A percentile compares a stretch with the other conserved stretches of the same genome.
phyloP scores from a whole-genome alignment of 2,797 vertebrate genomes.

The Pangasius macronema region DNA sequence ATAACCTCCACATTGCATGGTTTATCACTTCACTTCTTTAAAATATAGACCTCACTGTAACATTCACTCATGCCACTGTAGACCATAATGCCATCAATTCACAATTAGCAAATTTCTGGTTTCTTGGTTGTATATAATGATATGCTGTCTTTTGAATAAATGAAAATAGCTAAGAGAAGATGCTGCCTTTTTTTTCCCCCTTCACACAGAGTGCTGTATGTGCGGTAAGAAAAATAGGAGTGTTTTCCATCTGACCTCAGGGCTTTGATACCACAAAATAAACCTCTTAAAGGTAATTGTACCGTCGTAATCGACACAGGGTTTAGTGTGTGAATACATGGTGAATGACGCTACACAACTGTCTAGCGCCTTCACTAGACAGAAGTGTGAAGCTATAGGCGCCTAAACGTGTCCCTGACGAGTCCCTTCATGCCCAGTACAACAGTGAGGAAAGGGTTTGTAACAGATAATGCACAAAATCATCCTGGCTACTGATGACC shows the following conservation, averaged over 20 bases:
- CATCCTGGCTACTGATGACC: too few relatives aligned
- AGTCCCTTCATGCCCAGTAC: neutral
- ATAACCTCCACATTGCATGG: constrained; percentile 26
- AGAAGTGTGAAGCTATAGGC: neutral
- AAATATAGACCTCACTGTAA: constrained; percentile 52
- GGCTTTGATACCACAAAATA: too few relatives aligned
- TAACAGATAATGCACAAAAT: too few relatives aligned
- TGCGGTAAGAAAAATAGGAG: neutral
- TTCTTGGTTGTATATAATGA: constrained; percentile 52
- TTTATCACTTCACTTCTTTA: constrained; percentile 40
- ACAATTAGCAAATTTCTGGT: constrained; percentile 57
- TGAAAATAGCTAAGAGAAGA: constrained; percentile 59
- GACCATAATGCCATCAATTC: constrained; percentile 47
- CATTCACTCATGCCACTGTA: constrained; percentile 46
- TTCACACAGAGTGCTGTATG: neutral
- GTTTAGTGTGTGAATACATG: too few relatives aligned
- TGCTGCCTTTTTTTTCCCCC: neutral
- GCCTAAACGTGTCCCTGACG: neutral
- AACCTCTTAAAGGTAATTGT: too few relatives aligned
- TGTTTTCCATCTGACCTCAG: neutral
- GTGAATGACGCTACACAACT: too few relatives aligned
- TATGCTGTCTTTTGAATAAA: constrained; percentile 67
- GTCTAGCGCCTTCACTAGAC: neutral
- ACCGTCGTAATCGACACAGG: too few relatives aligned
- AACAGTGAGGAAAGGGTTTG: too few relatives aligned